Conservation (phyloP, 2,888 invertebrate genomes). For the Drosophila kokeensis region DNA sequence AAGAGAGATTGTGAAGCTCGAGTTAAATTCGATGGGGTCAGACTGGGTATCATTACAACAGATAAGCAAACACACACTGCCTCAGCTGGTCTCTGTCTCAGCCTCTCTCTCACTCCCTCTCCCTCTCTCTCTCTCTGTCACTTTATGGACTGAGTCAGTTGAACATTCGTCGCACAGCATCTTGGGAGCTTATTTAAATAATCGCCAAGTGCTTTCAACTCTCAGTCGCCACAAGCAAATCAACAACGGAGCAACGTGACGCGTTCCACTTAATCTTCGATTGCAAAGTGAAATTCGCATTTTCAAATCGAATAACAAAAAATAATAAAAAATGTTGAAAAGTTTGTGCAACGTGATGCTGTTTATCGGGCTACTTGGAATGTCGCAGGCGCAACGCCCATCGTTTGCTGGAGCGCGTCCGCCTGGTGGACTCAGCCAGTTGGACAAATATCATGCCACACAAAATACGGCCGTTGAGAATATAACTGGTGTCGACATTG, state of each 20-base stretch:
- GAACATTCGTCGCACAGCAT: conserved; percentile 35
- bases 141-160: conserved; percentile 29
- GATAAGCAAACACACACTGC: conserved; percentile 30
- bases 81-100: neutral
- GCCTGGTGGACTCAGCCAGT: conserved; percentile 87
- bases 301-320: neutral
- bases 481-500: conserved; percentile 67
- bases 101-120: neutral
- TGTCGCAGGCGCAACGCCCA: conserved; percentile 86
- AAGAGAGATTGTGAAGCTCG: neutral
- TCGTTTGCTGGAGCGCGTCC: conserved; percentile 88
- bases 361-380: conserved; percentile 36
- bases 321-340: conserved; percentile 36
- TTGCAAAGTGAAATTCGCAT: conserved; percentile 50
- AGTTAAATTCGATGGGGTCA: conserved; percentile 10
- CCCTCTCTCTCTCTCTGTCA: neutral
- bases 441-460: conserved; percentile 85
- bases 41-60: neutral
- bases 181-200: conserved; percentile 67
- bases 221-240: conserved; percentile 47
- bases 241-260: conserved; percentile 28
- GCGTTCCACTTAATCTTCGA: neutral
- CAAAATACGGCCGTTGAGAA: conserved; percentile 60
- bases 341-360: conserved; percentile 28
- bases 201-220: conserved; percentile 39